Conservation (phyloP, 2,113 vertebrate genomes). For the Connochaetes taurinus region DNA sequence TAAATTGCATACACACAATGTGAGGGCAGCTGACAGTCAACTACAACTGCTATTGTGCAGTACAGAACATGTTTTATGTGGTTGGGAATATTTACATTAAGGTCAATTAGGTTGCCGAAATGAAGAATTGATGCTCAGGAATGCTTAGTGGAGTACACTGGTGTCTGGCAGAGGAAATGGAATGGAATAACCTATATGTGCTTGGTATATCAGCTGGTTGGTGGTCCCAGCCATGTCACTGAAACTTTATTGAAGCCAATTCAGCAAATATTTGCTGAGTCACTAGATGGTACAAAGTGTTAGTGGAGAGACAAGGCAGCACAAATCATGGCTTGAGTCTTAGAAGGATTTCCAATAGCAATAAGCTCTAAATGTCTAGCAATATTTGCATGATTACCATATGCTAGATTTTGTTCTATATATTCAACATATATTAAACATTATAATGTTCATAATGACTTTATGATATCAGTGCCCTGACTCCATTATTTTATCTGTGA, state of each 20-base stretch:
- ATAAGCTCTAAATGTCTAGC: background rate
- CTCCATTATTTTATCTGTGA: background rate
- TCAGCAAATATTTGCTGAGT: constrained; percentile 61
- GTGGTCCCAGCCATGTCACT: background rate
- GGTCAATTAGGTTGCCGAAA: constrained; percentile 53
- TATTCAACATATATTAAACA: background rate
- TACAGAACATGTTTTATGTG: background rate
- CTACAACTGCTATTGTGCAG: background rate
- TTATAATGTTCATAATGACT: background rate
- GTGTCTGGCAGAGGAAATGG: constrained; percentile 44
- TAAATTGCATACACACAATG: constrained; percentile 31
- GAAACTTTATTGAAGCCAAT: constrained; percentile 46
- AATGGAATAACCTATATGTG: background rate
- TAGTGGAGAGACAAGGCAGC: background rate
- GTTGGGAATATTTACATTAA: constrained; percentile 56
- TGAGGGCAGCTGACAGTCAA: constrained; percentile 38
- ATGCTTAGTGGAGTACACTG: background rate
- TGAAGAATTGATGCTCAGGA: background rate
- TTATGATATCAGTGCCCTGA: background rate
- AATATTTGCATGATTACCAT: background rate
- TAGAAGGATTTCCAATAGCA: background rate
- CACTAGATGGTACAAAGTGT: background rate
- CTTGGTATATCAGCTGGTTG: constrained; percentile 41
- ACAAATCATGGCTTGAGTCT: background rate
- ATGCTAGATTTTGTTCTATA: background rate